These are phyloP conservation scores for Pseudococcus jackbeardsleyi DNA, from an alignment of 2,888 invertebrate species.

Conservation along the genomic window DNA sequence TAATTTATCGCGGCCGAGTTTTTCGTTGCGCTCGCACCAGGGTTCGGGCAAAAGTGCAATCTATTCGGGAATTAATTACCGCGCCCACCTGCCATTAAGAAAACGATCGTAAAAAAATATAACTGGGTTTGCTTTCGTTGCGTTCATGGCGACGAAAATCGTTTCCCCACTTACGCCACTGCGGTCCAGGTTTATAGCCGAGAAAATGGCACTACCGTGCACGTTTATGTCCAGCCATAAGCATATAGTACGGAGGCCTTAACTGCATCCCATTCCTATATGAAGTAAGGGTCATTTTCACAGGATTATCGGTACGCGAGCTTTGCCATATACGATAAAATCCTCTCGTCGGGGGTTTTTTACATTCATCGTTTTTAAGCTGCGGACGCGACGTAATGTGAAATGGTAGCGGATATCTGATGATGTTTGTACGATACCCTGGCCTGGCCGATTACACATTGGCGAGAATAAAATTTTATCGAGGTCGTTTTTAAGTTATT, in stretches of 20 bases:
- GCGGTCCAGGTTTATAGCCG: background rate
- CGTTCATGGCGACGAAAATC: background rate
- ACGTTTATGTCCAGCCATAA: background rate
- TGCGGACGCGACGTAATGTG: background rate
- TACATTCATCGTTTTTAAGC: background rate
- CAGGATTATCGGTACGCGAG: background rate
- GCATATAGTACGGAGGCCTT: background rate
- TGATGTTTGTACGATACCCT: background rate
- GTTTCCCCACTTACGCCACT: background rate
- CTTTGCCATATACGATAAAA: conserved; percentile 17
- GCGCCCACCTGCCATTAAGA: conserved; percentile 17
- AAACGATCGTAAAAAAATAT: background rate
- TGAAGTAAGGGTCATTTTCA: conserved; percentile 6
- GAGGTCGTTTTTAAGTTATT: background rate
- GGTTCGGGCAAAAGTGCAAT: background rate
- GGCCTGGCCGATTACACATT: background rate
- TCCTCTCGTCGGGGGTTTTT: background rate
- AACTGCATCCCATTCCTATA: background rate
- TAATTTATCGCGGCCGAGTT: background rate
- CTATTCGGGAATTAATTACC: background rate
- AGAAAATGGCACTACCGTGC: background rate
- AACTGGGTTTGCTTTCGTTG: background rate
- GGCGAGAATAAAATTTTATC: conserved; percentile 7
- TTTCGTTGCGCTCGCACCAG: background rate
- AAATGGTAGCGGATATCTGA: conserved; percentile 1